These are phyloP conservation scores for Bombus waltoni DNA, from an alignment of 1,140 invertebrate species.

Conservation along the genomic window DNA sequence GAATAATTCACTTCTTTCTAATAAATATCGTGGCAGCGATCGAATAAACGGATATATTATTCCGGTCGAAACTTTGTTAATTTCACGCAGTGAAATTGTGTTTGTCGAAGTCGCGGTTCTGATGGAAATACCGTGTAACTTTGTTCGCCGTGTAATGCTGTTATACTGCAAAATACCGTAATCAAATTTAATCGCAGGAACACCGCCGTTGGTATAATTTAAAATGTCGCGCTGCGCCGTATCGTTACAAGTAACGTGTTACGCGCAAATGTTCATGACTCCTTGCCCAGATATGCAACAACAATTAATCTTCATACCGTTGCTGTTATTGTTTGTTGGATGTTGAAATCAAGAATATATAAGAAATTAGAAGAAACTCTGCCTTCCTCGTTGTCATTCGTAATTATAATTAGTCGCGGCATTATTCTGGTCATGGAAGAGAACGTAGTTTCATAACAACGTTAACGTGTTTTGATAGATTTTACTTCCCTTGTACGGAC, in stretches of 20 bases:
- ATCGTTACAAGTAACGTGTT: background rate
- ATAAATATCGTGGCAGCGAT: conserved; percentile 21
- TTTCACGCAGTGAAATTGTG: conserved; percentile 34
- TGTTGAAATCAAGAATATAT: too few relatives aligned
- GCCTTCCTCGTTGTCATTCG: too few relatives aligned
- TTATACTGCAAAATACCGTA: conserved; percentile 34
- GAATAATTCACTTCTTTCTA: background rate
- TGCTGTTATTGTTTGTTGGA: background rate
- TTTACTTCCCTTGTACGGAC: too few relatives aligned
- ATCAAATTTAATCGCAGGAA: conserved; percentile 45
- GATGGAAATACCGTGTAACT: conserved; percentile 41
- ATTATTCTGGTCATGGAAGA: too few relatives aligned
- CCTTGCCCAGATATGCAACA: background rate
- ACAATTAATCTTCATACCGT: background rate
- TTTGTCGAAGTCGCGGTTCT: conserved; percentile 40
- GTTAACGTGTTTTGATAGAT: too few relatives aligned
- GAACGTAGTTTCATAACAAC: too few relatives aligned
- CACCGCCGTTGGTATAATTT: conserved; percentile 14
- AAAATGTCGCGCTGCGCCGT: background rate
- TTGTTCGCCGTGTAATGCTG: conserved; percentile 22
- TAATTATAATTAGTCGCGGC: background rate
- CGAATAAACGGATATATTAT: conserved; percentile 31
- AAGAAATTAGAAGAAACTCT: too few relatives aligned
- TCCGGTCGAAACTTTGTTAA: conserved; percentile 41
- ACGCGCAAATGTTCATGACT: background rate